phyloP scores from a whole-genome alignment of 35 echinoderm and acorn worm genomes.

The Lytechinus variegatus region DNA sequence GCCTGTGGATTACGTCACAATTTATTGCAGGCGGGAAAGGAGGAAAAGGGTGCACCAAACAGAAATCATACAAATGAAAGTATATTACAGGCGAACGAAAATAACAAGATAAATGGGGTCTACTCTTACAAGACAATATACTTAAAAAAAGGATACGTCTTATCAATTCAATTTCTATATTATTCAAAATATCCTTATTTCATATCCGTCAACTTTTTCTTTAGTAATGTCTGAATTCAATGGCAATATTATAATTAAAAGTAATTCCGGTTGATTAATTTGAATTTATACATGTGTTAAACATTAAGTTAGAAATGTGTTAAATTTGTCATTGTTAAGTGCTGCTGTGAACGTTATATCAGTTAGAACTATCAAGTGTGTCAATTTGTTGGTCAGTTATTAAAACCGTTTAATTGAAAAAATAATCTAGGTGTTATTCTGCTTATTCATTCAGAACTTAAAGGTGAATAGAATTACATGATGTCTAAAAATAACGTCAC shows the following conservation, averaged over 20 bases:
- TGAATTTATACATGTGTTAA: background rate
- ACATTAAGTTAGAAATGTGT: background rate
- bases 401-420: background rate
- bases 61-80: constrained; percentile 13
- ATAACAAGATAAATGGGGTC: background rate
- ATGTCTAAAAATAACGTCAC: too few relatives aligned
- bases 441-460: too few relatives aligned
- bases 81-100: background rate
- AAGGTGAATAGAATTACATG: too few relatives aligned
- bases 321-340: background rate
- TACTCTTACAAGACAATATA: background rate
- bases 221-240: too few relatives aligned
- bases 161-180: too few relatives aligned
- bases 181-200: too few relatives aligned
- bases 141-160: too few relatives aligned
- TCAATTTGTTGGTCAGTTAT: background rate
- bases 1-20: constrained; percentile 55
- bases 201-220: too few relatives aligned
- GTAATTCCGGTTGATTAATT: too few relatives aligned
- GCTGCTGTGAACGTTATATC: background rate
- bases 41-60: constrained; percentile 24
- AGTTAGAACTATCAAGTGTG: background rate
- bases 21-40: background rate
- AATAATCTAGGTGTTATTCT: too few relatives aligned
- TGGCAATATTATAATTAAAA: too few relatives aligned